Conservation (phyloP, 2,888 invertebrate species). For the Clanis bilineata region DNA sequence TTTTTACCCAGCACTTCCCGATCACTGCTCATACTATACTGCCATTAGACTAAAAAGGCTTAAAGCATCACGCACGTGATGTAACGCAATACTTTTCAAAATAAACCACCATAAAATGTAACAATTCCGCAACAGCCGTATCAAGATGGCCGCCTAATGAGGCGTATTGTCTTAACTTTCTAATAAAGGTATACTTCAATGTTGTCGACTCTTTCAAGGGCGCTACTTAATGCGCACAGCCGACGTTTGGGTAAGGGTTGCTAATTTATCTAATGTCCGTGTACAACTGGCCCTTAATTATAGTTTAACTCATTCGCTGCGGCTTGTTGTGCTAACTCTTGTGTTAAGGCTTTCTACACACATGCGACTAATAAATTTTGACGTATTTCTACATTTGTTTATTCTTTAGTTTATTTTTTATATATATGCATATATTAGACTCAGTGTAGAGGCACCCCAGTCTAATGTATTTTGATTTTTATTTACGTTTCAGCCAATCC, state of each 20-base stretch:
- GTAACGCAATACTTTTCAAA: not conserved
- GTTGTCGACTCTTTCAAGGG: constrained; percentile 61
- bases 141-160: not conserved
- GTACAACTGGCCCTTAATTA: constrained; percentile 66
- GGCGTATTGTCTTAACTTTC: not conserved
- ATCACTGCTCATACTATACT: no score
- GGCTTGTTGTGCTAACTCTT: constrained; percentile 43
- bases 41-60: no score
- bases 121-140: not conserved
- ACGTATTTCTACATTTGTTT: no score
- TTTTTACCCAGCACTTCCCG: no score
- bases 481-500: no score
- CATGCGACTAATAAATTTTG: not conserved
- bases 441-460: no score
- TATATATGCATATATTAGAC: no score
- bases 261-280: constrained; percentile 75
- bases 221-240: constrained; percentile 61
- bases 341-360: not conserved
- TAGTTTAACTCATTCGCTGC: constrained; percentile 75
- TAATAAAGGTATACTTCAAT: constrained; percentile 29
- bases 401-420: no score
- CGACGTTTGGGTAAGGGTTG: constrained; percentile 79
- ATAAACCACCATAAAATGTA: not conserved
- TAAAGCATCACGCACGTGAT: not conserved
- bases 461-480: no score